Evolutionary conservation across 2,888 invertebrate genomes (phyloP).

Genomic region (Synergus laeviventris): DNA sequence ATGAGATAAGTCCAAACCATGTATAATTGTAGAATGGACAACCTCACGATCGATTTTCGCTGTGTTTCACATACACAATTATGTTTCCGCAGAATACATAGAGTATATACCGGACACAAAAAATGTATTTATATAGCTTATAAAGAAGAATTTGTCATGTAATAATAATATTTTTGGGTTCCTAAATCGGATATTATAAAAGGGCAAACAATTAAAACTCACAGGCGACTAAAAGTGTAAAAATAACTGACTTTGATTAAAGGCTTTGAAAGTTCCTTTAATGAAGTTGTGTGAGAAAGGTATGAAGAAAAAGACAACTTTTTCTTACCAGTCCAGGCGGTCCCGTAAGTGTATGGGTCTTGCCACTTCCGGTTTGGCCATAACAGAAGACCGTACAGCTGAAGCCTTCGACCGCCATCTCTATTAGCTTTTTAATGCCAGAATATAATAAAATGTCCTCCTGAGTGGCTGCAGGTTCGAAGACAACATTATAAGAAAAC

Average conservation of each 20-base stretch:
- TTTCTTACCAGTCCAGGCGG: slow-evolving; percentile 87
- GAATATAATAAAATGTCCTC: slow-evolving; percentile 93
- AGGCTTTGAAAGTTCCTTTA: background rate
- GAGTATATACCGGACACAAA: background rate
- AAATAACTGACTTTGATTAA: background rate
- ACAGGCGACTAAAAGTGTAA: background rate
- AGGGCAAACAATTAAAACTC: background rate
- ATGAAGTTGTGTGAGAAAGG: background rate
- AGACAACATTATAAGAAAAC: slow-evolving; percentile 97
- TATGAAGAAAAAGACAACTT: background rate
- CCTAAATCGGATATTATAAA: background rate
- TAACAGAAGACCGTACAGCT: slow-evolving; percentile 96
- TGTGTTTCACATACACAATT: slow-evolving; percentile 3
- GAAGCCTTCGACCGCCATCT: slow-evolving; percentile 96
- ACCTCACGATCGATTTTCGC: slow-evolving; percentile 30
- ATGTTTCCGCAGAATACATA: slow-evolving; percentile 14
- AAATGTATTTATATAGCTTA: background rate
- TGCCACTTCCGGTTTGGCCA: slow-evolving; percentile 97
- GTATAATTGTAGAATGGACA: background rate
- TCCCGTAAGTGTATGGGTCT: slow-evolving; percentile 96
- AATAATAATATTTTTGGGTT: background rate
- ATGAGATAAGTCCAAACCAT: slow-evolving; percentile 5
- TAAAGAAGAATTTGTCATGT: background rate
- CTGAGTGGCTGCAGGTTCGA: slow-evolving; percentile 92
- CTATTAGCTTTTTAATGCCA: slow-evolving; percentile 91